Conservation (phyloP, 2,113 vertebrate genomes). For the Carlito syrichta region DNA sequence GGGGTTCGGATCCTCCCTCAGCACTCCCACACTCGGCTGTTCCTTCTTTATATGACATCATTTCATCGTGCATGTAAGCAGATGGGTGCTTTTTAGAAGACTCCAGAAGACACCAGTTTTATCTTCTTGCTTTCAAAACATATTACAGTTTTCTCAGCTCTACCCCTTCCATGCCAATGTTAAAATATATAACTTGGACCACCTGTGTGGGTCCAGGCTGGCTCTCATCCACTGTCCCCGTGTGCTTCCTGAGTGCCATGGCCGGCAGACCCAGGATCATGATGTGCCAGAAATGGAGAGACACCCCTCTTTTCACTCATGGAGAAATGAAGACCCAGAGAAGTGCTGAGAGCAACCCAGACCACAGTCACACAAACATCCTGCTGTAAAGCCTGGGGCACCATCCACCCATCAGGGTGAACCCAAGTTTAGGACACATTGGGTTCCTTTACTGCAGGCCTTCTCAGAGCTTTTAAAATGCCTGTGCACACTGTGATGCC, state of each 20-base stretch:
- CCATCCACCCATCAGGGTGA: neutral
- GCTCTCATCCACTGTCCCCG: rapidly evolving
- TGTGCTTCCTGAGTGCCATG: neutral
- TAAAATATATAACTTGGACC: neutral
- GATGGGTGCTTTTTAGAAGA: neutral
- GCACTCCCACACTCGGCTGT: rapidly evolving
- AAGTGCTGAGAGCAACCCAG: neutral
- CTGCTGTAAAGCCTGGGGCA: rapidly evolving
- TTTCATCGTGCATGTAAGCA: neutral
- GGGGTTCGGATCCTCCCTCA: neutral
- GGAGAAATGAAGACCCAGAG: neutral
- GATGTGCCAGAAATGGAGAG: neutral
- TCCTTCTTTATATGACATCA: neutral
- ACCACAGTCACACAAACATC: neutral
- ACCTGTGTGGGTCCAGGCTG: neutral
- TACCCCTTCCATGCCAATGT: neutral
- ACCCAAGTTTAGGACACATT: neutral
- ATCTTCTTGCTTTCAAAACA: neutral
- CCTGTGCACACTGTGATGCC: neutral
- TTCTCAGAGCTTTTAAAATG: neutral
- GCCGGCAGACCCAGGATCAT: neutral
- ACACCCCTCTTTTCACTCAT: neutral
- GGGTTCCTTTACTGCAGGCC: neutral
- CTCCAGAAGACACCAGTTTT: neutral
- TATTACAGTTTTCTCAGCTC: neutral